Evolutionary conservation across 2,113 vertebrate genomes (phyloP), one percentile per base, ranked within the genome.

Genomic region (Tiliqua scincoides): DNA sequence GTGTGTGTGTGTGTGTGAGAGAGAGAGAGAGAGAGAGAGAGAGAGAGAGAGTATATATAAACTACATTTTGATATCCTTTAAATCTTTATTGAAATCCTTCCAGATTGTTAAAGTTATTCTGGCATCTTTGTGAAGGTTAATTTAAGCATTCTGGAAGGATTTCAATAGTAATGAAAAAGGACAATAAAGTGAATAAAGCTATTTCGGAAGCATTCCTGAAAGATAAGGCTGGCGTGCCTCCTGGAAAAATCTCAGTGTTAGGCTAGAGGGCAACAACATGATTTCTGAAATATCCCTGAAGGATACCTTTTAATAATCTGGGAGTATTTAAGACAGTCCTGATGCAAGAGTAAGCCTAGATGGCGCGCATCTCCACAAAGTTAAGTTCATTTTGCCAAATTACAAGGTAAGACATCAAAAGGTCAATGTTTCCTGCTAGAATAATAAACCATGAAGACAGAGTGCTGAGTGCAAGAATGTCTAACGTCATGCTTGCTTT

Each of bases 251-350:
- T 91, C 94, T 93, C 92, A 83, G 48, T 85, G 81, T 91, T 87
- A 73, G 40, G 93, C 93, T 95, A 92, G 93, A 96, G 93, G 94
- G 94, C 94, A 93, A 94, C 93, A 95, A 88, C 94, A 95, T 94
- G 91, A 94, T 93, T 94, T 90, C 94, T 89, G 79, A 93, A 93
- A 93, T 94, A 93, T 95, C 95, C 94, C 94, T 95, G 87, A 86
- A 91, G 93, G 96, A 95, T 89, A 92, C 89, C 77, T 95, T 81
- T 94, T 93, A 93, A 95, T 94, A 94, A 92, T 95, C 81, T 73
- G 93, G 93, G 85, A 95, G 85, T 93, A 96, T 95, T 96, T 95
- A 93, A 94, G 95, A 94, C 93, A 93, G 91, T 95, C 95, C 91
- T 95, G 86, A 91, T 88, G 85, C 1, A 62, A 90, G 89, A 87